phyloP scores from a whole-genome alignment of 1,140 invertebrate species.

The Trissolcus basalis region DNA sequence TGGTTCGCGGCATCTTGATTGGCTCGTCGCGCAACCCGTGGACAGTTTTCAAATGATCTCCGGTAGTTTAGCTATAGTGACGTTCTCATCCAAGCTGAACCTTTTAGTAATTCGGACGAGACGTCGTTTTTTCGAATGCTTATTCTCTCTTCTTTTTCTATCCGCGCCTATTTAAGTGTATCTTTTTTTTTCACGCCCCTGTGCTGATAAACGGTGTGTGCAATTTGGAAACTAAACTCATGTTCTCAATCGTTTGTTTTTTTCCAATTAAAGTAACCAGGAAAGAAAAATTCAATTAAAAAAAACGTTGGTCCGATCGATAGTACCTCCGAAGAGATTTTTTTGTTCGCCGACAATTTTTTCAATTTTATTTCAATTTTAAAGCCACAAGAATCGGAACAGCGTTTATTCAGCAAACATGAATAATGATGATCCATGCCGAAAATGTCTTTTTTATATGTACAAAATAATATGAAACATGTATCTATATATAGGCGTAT shows the following conservation, averaged over 20 bases:
- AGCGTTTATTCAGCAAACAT: conserved; percentile 33
- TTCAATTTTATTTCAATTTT: background rate
- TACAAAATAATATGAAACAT: conserved; percentile 45
- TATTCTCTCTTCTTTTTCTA: conserved; percentile 51
- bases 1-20: conserved; percentile 75
- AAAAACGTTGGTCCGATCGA: conserved; percentile 57
- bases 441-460: conserved; percentile 52
- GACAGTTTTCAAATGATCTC: conserved; percentile 78
- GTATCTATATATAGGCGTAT: conserved; percentile 44
- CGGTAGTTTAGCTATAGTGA: conserved; percentile 76
- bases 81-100: conserved; percentile 67
- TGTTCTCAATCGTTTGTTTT: conserved; percentile 3
- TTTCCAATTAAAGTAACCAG: conserved; percentile 3
- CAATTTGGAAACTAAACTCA: conserved; percentile 13
- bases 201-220: conserved; percentile 4
- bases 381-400: no score
- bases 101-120: conserved; percentile 66
- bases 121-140: conserved; percentile 56
- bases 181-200: conserved; percentile 38
- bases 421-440: conserved; percentile 36
- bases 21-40: conserved; percentile 74
- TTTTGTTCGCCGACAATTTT: conserved; percentile 17
- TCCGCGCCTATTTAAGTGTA: conserved; percentile 47
- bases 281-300: no score
- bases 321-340: conserved; percentile 37